Percentiles rank a stretch among this genome's conserved stretches.
These are phyloP conservation scores for Eudyptes chrysolophus DNA, from an alignment of 2,113 vertebrate species.

Conservation along the genomic window DNA sequence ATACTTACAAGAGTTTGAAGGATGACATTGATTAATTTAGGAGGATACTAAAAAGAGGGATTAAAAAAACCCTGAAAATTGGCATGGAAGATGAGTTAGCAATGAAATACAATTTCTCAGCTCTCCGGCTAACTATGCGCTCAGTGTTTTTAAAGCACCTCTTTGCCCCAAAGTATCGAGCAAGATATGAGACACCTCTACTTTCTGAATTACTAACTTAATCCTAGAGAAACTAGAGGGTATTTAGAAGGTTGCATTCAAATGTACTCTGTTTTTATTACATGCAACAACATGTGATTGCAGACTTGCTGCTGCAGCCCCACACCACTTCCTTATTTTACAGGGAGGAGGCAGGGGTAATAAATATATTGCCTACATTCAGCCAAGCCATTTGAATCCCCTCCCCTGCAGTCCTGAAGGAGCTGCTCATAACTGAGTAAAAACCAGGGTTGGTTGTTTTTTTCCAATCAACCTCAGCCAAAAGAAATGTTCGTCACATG, in stretches of 20 bases:
- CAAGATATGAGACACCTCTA: not conserved
- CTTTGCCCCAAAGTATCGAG: not conserved
- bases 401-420: not conserved
- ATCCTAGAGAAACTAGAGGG: not conserved
- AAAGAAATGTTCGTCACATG: not conserved
- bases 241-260: not conserved
- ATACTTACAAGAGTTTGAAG: not conserved
- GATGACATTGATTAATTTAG: not conserved
- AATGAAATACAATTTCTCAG: not conserved
- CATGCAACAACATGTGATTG: fast-evolving
- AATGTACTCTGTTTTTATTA: not conserved
- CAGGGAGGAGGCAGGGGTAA: not conserved
- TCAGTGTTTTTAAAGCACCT: not conserved
- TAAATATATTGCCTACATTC: not conserved
- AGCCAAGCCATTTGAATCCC: not conserved
- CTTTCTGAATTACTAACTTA: not conserved
- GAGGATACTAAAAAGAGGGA: not conserved
- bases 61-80: not conserved
- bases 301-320: not conserved
- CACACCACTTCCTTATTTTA: not conserved
- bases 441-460: not conserved
- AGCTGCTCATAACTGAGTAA: not conserved
- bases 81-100: not conserved
- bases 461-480: not conserved
- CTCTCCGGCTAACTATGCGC: not conserved